phyloP scores from a whole-genome alignment of 2,888 invertebrate genomes.

The Nomada lathburiana region DNA sequence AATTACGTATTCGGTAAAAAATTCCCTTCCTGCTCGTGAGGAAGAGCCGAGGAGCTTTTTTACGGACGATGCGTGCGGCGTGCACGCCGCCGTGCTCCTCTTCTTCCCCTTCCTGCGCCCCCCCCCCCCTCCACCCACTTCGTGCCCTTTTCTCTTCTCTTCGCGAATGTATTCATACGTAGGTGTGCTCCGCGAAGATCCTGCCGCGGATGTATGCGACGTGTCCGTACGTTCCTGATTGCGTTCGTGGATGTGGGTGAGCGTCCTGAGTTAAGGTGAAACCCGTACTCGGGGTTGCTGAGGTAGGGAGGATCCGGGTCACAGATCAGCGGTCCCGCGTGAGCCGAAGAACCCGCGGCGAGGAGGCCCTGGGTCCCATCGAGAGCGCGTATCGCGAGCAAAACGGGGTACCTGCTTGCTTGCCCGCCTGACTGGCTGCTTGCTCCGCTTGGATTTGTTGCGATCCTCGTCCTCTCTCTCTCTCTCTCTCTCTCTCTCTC shows the following conservation, averaged over 20 bases:
- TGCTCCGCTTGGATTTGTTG: slow-evolving; percentile 19
- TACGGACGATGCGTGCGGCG: slow-evolving; percentile 73
- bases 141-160: neutral
- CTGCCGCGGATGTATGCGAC: slow-evolving; percentile 41
- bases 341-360: slow-evolving; percentile 77
- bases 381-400: slow-evolving; percentile 83
- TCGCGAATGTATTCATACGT: slow-evolving; percentile 37
- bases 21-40: slow-evolving; percentile 66
- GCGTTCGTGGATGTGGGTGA: slow-evolving; percentile 66
- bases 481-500: neutral
- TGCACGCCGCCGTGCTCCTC: slow-evolving; percentile 63
- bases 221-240: slow-evolving; percentile 37
- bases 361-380: slow-evolving; percentile 78
- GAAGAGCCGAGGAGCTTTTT: slow-evolving; percentile 66
- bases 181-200: slow-evolving; percentile 55
- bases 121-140: slow-evolving; percentile 12
- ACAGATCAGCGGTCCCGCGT: slow-evolving; percentile 83
- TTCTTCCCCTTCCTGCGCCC: neutral
- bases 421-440: slow-evolving; percentile 36
- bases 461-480: neutral
- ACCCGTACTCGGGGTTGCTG: slow-evolving; percentile 76
- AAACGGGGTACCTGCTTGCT: slow-evolving; percentile 75
- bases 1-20: slow-evolving; percentile 82
- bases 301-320: slow-evolving; percentile 84
- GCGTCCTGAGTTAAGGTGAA: slow-evolving; percentile 75